Evolutionary conservation across 2,888 invertebrate species (phyloP), one percentile per base, ranked within the genome.

Genomic region (Pinctada fucata): DNA sequence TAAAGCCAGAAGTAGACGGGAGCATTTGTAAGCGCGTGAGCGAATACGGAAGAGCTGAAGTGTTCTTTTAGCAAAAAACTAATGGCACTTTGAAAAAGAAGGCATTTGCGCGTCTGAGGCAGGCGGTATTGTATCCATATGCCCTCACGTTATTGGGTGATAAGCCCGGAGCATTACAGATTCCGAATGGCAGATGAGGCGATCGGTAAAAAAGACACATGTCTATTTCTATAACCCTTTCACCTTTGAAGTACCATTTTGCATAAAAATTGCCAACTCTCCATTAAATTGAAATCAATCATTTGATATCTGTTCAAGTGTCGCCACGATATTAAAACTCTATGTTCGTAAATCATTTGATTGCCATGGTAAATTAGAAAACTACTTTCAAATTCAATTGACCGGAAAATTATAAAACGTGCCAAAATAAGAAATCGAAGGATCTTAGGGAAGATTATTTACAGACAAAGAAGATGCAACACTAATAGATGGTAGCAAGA

Each of bases 271-370:
- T 65, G 51, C 66, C 71, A 75, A 65, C 48, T 66, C 66, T 75
- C 75, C 58, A 79, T 79, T 75, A 79, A 79, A 74, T 47, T 51
- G 51, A 51, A 65, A 79, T 79, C 79, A 70, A 79, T 79, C 79
- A 79, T 75, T 70, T 51, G 70, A 45, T 75, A 74, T 71, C 75
- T 75, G 75, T 71, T 70, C 50, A 71, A 58, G 52, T 74, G 75
- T 70, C 79, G 68, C 48, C 63, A 58, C 65, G 71, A 70, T 75
- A 75, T 75, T 75, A 75, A 75, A 75, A 75, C 73, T 71, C 71
- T 70, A 75, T 79, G 79, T 75, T 66, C 75, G 75, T 74, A 79
- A 79, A 79, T 79, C 66, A 75, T 79, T 75, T 79, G 70, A 79
- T 79, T 79, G 71, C 75, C 75, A 71, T 75, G 66, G 75, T 52